Conservation (phyloP, 2,888 invertebrate genomes). For the Eudemis profundana region DNA sequence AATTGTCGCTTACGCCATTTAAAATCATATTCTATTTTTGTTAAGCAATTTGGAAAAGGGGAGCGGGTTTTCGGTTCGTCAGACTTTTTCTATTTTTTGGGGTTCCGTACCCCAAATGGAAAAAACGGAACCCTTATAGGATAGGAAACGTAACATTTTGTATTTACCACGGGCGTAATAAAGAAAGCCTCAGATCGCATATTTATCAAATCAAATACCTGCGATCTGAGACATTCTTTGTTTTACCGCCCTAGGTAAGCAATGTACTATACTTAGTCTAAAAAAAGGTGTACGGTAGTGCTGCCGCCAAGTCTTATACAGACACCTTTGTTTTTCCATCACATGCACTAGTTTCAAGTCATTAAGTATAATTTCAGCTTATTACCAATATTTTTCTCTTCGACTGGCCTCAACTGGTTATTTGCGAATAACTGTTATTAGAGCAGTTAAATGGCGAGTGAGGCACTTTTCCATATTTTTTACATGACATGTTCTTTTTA, state of each 20-base stretch:
- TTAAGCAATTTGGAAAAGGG: no score
- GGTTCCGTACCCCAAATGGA: no score
- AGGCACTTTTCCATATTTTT: conserved; percentile 21
- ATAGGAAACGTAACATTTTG: no score
- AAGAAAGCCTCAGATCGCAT: no score
- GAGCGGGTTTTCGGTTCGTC: no score
- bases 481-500: conserved; percentile 20
- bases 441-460: conserved; percentile 5
- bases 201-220: no score
- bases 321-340: neutral
- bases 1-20: neutral
- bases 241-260: no score
- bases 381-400: conserved; percentile 38
- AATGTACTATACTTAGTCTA: neutral
- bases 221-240: no score
- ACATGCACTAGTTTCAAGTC: neutral
- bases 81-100: no score
- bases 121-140: no score
- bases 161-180: no score
- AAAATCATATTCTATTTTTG: no score
- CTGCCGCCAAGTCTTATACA: conserved; percentile 1
- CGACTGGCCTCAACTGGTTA: conserved; percentile 16
- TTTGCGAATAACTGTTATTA: conserved; percentile 29
- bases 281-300: conserved; percentile 1
- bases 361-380: conserved; percentile 37